A percentile compares a stretch with the other conserved stretches of the same genome.
Evolutionary conservation across 2,797 vertebrate genomes (phyloP).

Genomic region (Capromys pilorides): DNA sequence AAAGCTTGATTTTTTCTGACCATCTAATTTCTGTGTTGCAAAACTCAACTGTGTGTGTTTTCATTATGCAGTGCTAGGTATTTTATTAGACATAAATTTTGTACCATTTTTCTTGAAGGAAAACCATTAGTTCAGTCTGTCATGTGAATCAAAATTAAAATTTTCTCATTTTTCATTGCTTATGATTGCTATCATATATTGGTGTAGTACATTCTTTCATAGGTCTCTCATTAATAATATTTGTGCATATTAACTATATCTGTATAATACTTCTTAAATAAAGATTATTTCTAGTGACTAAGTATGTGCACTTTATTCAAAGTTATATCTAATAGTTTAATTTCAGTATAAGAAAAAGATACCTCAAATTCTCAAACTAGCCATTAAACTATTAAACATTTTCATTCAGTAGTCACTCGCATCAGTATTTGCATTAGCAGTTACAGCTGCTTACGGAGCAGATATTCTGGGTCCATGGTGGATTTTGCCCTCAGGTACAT

Average conservation of each 20-base stretch:
- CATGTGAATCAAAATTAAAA: not conserved
- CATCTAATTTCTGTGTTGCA: not conserved
- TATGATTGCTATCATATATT: not conserved
- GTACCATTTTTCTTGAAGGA: not conserved
- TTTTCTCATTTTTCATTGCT: not conserved
- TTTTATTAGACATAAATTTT: conserved; percentile 1
- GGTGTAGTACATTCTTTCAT: not conserved
- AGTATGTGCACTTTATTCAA: not conserved
- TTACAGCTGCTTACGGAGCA: not conserved
- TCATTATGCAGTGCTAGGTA: not conserved
- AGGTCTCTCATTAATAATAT: not conserved
- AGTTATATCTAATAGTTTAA: not conserved
- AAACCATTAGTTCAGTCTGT: not conserved
- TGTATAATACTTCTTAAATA: not conserved
- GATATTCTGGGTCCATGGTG: not conserved
- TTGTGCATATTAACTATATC: not conserved
- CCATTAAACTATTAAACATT: not conserved
- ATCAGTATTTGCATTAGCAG: not conserved
- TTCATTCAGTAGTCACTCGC: not conserved
- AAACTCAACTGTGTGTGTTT: not conserved
- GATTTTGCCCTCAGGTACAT: not conserved
- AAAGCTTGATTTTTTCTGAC: not conserved
- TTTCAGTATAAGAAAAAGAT: not conserved
- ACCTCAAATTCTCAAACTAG: not conserved
- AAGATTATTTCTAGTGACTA: not conserved